Base-by-base conservation (phyloP, 2,113 vertebrate genomes). In the Triplophysa siluroides region DNA sequence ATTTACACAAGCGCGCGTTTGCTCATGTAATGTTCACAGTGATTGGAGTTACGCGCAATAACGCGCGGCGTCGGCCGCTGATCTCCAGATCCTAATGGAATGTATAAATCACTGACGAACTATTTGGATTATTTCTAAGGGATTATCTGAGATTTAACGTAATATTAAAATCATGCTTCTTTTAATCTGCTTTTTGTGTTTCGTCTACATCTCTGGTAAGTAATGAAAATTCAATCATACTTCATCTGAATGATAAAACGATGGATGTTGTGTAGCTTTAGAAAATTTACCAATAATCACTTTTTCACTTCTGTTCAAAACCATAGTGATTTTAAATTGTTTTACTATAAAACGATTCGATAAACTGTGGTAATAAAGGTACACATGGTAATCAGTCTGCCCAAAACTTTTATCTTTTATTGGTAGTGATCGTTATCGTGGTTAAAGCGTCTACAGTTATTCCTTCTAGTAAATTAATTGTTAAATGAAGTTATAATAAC, bases 201-300 rank as follows among this genome's bases (percentile, higher is more conserved):
- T 87, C 77, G 11, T 88, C 70, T 56, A 58, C 58, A 47, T 84
- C 21, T 91, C 91, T 87, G 90, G 93, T 94, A 88, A 83, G 84
- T 63, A 50, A 3, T 45, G 43, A 9, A 58, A 16, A 52, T 16
- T 14, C 0, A 19, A 54, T 18, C 50, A 13, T 54, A 54, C 14
- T 18, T 14, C 50, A 54, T 18, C 14, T 7, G 33, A 38, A 38
- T 38, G 33, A 38, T 7, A 7, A 38, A 38, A 38, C 33, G 33
- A 38, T 7, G 33, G 5, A 38, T 19, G 16, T 54, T 54, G 6
- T 16, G 4, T 54, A 18, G 10, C 43, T 45, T 45, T 11, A 9
- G 43, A 45, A 45, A 45, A 38, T 6, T 6, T 7, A 12, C 43
- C 43, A 38, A 7, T 38, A 38, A 38, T 38, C 6, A 38, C 33